phyloP scores from a whole-genome alignment of 1,140 invertebrate species.

The Nephila pilipes region DNA sequence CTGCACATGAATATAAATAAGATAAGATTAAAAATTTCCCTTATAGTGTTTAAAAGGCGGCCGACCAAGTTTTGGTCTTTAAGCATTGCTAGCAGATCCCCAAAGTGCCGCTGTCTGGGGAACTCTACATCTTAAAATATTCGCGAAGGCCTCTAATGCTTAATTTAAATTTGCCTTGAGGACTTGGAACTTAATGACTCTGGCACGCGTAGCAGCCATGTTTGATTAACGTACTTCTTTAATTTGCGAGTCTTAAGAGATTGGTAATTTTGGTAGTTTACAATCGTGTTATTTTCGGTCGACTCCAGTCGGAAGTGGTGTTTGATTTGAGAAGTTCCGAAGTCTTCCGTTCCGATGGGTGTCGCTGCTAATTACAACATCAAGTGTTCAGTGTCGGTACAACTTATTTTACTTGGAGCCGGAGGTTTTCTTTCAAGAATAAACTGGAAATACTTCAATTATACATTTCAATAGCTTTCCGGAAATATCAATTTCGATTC shows the following conservation, averaged over 20 bases:
- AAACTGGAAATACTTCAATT: background rate
- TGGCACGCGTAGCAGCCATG: constrained; percentile 46
- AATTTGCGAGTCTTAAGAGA: constrained; percentile 65
- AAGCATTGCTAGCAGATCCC: constrained; percentile 20
- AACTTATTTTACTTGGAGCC: background rate
- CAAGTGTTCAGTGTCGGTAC: background rate
- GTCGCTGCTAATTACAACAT: background rate
- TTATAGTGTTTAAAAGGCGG: constrained; percentile 26
- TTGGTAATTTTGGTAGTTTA: constrained; percentile 67
- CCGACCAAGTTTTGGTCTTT: constrained; percentile 49
- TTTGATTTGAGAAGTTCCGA: constrained; percentile 27
- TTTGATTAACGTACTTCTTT: constrained; percentile 74
- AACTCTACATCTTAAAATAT: constrained; percentile 53
- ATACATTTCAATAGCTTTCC: background rate
- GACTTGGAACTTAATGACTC: constrained; percentile 60
- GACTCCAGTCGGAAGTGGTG: constrained; percentile 16
- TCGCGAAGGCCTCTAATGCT: constrained; percentile 55
- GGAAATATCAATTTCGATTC: background rate
- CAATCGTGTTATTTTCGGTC: constrained; percentile 62
- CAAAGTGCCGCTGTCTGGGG: constrained; percentile 36
- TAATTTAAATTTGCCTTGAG: constrained; percentile 69
- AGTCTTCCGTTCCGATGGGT: background rate
- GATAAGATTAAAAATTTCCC: constrained; percentile 63
- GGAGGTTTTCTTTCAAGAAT: background rate
- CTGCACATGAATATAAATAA: constrained; percentile 67